phyloP scores from a whole-genome alignment of 2,797 vertebrate species.

The Lindbergichthys nudifrons region DNA sequence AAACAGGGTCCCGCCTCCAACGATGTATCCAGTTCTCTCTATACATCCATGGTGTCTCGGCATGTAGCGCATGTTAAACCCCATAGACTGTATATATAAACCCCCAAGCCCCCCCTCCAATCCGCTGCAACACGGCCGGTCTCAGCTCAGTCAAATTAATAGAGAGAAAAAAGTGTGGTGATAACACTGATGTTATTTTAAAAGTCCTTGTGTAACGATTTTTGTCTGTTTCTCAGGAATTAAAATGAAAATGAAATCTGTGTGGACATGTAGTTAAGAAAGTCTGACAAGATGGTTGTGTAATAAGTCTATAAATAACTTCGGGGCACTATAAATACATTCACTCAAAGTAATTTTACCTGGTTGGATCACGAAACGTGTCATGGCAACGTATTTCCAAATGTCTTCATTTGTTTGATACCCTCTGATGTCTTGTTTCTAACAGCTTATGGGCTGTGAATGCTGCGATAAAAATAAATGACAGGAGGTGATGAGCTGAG shows the following conservation, averaged over 20 bases:
- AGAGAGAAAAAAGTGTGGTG: too few relatives aligned
- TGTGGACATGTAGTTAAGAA: slow-evolving; percentile 58
- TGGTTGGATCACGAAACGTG: slow-evolving; percentile 36
- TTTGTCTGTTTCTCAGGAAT: slow-evolving; percentile 51
- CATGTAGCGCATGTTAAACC: too few relatives aligned
- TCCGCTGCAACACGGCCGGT: too few relatives aligned
- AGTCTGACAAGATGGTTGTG: slow-evolving; percentile 64
- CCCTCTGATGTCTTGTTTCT: slow-evolving; percentile 42
- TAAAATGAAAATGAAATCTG: slow-evolving; percentile 30
- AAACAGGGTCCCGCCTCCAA: too few relatives aligned
- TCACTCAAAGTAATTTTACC: slow-evolving; percentile 35
- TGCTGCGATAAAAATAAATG: slow-evolving; percentile 21
- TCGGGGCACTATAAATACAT: slow-evolving; percentile 66
- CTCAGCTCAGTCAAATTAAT: too few relatives aligned
- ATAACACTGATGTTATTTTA: slow-evolving; percentile 56
- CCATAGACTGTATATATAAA: too few relatives aligned
- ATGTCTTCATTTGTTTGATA: slow-evolving; percentile 40
- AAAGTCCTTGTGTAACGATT: slow-evolving; percentile 64
- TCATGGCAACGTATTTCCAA: slow-evolving; percentile 24
- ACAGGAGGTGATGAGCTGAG: slow-evolving; percentile 39
- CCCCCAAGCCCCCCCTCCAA: too few relatives aligned
- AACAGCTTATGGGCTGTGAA: slow-evolving; percentile 43
- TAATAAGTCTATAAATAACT: slow-evolving; percentile 71
- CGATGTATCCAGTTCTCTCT: too few relatives aligned
- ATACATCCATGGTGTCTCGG: too few relatives aligned